Evolutionary conservation across 2,113 vertebrate genomes (phyloP).

Genomic region (Tragelaphus scriptus): DNA sequence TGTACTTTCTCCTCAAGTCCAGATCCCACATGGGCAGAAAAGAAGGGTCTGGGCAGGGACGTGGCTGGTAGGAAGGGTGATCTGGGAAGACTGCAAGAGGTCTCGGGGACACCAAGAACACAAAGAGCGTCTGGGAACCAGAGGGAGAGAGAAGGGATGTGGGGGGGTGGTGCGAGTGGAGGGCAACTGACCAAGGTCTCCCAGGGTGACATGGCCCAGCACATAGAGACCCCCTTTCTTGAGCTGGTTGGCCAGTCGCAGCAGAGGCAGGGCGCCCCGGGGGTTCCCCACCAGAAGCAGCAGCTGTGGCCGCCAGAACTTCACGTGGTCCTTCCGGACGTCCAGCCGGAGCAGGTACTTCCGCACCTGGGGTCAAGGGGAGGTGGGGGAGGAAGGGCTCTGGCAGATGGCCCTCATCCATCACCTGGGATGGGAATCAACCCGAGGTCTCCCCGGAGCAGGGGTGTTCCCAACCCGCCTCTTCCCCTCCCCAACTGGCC

Average conservation of each 20-base stretch:
- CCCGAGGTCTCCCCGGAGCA: background rate
- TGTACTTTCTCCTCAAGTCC: background rate
- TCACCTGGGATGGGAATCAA: background rate
- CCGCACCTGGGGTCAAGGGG: conserved; percentile 82
- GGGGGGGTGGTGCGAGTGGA: accelerated
- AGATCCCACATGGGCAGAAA: background rate
- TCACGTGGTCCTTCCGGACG: conserved; percentile 96
- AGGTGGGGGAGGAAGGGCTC: background rate
- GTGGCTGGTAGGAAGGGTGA: background rate
- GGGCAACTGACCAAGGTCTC: conserved; percentile 89
- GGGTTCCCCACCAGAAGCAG: conserved; percentile 97
- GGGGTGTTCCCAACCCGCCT: background rate
- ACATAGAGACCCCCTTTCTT: conserved; percentile 98
- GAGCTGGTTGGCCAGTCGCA: conserved; percentile 95
- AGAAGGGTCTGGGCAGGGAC: background rate
- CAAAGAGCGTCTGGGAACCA: accelerated
- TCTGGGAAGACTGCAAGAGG: background rate
- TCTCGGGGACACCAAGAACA: background rate
- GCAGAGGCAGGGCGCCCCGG: conserved; percentile 86
- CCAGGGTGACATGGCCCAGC: conserved; percentile 92
- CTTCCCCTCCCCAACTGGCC: background rate
- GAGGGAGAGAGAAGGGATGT: background rate
- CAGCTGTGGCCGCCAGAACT: conserved; percentile 97
- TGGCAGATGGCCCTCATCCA: no score
- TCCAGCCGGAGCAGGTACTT: conserved; percentile 98